These are phyloP conservation scores for Oryzias celebensis DNA, from an alignment of 2,113 vertebrate genomes.

Conservation along the genomic window DNA sequence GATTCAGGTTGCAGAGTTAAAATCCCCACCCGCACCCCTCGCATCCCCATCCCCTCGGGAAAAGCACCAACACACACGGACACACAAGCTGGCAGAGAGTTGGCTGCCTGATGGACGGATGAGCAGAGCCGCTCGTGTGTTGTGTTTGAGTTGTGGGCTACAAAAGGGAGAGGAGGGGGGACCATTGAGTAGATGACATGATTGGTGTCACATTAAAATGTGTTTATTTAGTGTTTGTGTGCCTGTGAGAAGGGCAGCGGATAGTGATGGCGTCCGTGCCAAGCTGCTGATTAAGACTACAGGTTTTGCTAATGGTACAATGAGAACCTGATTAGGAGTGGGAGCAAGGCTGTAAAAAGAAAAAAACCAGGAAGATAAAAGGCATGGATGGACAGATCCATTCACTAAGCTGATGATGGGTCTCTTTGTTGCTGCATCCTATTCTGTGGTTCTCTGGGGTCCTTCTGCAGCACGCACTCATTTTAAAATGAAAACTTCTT, in stretches of 20 bases:
- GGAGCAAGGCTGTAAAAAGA: slow-evolving; percentile 45
- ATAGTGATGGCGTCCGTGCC: slow-evolving; percentile 56
- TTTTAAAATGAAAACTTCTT: slow-evolving; percentile 60
- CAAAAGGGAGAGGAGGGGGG: slow-evolving; percentile 36
- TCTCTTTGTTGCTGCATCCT: slow-evolving; percentile 70
- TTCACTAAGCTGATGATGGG: slow-evolving; percentile 69
- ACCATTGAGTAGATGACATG: slow-evolving; percentile 69
- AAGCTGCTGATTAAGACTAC: slow-evolving; percentile 73
- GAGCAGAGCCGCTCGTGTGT: slow-evolving; percentile 53
- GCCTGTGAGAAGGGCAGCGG: slow-evolving; percentile 51
- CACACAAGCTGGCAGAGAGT: slow-evolving; percentile 64
- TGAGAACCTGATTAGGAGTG: slow-evolving; percentile 69
- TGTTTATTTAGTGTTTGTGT: slow-evolving; percentile 69
- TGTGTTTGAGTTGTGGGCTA: slow-evolving; percentile 55
- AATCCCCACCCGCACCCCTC: slow-evolving; percentile 34
- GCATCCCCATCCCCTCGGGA: slow-evolving; percentile 50
- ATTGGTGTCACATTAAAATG: slow-evolving; percentile 72
- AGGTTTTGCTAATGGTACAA: slow-evolving; percentile 71
- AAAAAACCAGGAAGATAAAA: slow-evolving; percentile 58
- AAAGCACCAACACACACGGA: slow-evolving; percentile 31
- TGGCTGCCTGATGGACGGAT: slow-evolving; percentile 77
- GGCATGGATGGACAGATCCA: slow-evolving; percentile 66
- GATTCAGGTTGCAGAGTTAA: slow-evolving; percentile 85
- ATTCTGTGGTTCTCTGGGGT: slow-evolving; percentile 65
- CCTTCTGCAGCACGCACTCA: slow-evolving; percentile 47